Base-by-base conservation (phyloP, 1,140 invertebrate genomes). In the Acyrthosiphon pisum region DNA sequence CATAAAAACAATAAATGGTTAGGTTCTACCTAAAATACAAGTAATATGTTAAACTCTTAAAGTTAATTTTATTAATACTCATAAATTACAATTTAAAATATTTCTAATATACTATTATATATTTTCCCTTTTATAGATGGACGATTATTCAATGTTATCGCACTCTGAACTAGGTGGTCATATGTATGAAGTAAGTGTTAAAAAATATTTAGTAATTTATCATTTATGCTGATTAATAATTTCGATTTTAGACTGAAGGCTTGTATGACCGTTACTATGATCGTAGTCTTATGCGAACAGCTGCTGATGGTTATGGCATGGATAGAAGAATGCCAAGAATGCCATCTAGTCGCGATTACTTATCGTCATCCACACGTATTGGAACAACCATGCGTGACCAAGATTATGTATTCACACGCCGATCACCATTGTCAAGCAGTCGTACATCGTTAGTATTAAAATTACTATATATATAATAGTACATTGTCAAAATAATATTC, bases 181-280 rank as follows among this genome's bases (percentile, higher is more conserved):
- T 56, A 93, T 93, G 91, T 93, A 93, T 84, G 91, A 93, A 41
- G 91, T 93, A 93, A 86, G 48, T 30, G 1, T 30, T 20, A n/a
- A 44, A 18, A 30, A 18, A 18, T 18, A 41, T 46, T 60, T 44
- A 68, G 30, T 60, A 41, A n/a, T 44, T 46, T 44, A 23, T 68
- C 8, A 20, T 44, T 44, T 50, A 35, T 35, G 0, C 14, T 22
- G 8, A 53, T 89, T 37, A 23, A 14, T 48, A 90, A 86, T 50
- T 86, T 41, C 22, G 8, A 41, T 48, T 83, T 91, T 83, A 91
- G 90, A 50, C 91, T 93, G 91, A 93, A 26, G 91, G 91, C 8
- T 53, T 93, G 23, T 93, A 93, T 56, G 91, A 93, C 22, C 91
- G 91, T 56, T 93, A 93, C 50, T 93, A 93, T 84, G 91, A 93